Evolutionary conservation across 64 coral and sea anemone species (phyloP), one percentile per base, ranked within the genome.

Genomic region (Stylophora pistillata): DNA sequence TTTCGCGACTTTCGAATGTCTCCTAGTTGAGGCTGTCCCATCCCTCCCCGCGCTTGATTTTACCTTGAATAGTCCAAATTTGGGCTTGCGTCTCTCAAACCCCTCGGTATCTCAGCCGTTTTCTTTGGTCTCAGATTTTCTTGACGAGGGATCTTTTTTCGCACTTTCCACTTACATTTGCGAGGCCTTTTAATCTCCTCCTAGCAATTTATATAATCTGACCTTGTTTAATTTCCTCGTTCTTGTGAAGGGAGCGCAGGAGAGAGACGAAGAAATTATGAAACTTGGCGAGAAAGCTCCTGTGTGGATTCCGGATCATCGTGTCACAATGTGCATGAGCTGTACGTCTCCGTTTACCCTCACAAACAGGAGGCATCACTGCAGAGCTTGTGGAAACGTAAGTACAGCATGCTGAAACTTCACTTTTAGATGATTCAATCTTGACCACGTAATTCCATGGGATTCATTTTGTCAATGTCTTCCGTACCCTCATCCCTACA

Each of bases 281-380:
- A 94, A 94, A 58, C 57, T 99, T 11, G 97, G 97, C 23, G 90
- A 95, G 60, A 94, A 92, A 59, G 97, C 97, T 1, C 97, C 97
- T 6, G 97, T 99, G 59, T 99, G 97, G 97, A 99, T 99, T 21
- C 97, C 89, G 14, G 97, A 99, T 88, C 82, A 87, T 21, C 93
- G 97, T 77, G 97, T 99, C 5, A 95, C 93, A 13, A 99, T 99
- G 97, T 99, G 97, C 21, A 99, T 99, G 97, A 53, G 90, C 30
- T 99, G 96, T 71, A 98, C 96, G 0, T 88, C 89, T 30, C 77
- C 94, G 15, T 98, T 98, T 57, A 95, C 93, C 17, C 81, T 92
- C 3, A 95, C 90, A 0, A 95, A 92, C 71, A 90, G 96, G 74
- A 88, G 96, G 21, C 96, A 98, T 76, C 96, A 98, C 77, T 98